A percentile compares a stretch with the other conserved stretches of the same genome.
These are phyloP conservation scores for Allochrocebus solatus DNA, from an alignment of 2,797 vertebrate species.

Conservation along the genomic window DNA sequence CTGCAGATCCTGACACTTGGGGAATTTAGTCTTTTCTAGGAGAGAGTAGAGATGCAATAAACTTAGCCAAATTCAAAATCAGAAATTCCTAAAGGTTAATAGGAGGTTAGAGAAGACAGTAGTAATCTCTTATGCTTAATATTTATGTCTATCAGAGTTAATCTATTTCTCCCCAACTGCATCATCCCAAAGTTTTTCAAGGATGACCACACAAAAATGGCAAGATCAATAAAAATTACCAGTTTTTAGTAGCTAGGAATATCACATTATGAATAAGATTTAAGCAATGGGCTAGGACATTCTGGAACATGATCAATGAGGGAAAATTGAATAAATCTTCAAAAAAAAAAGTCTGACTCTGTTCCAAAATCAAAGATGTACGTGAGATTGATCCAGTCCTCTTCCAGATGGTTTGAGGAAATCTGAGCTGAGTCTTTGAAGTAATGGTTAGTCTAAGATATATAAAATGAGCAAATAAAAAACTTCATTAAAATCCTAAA, in stretches of 20 bases:
- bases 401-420: slow-evolving; percentile 70
- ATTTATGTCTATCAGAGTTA: not conserved
- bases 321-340: slow-evolving; percentile 51
- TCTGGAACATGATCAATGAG: slow-evolving; percentile 47
- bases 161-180: not conserved
- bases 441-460: slow-evolving; percentile 54
- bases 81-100: slow-evolving; percentile 24
- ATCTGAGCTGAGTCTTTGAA: slow-evolving; percentile 50
- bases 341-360: slow-evolving; percentile 38
- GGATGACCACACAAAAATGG: not conserved
- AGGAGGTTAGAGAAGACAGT: not conserved
- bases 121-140: not conserved
- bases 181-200: not conserved
- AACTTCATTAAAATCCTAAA: slow-evolving; percentile 70
- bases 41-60: not conserved
- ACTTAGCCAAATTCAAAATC: not conserved
- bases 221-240: slow-evolving; percentile 24
- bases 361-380: slow-evolving; percentile 63
- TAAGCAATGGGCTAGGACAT: slow-evolving; percentile 37
- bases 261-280: slow-evolving; percentile 44
- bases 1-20: not conserved
- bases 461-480: slow-evolving; percentile 71
- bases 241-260: not conserved
- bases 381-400: slow-evolving; percentile 53
- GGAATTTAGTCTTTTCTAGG: slow-evolving; percentile 20